Evolutionary conservation across 2,113 vertebrate genomes (phyloP).

Genomic region (Tupaia chinensis): DNA sequence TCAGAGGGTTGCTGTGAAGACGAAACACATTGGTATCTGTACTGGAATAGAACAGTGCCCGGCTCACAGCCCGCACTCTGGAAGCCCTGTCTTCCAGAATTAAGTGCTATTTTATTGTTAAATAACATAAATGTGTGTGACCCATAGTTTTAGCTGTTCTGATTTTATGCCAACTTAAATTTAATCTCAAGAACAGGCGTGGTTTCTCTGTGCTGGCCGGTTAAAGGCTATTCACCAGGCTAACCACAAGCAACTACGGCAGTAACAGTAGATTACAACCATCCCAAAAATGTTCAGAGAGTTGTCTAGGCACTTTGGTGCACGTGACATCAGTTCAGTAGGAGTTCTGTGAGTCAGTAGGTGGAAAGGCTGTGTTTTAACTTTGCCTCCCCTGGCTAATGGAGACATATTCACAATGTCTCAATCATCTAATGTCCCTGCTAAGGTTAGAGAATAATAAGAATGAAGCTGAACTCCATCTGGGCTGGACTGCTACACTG

Average conservation of each 20-base stretch:
- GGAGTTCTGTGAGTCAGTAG: not conserved
- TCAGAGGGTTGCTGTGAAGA: not conserved
- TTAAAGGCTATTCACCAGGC: not conserved
- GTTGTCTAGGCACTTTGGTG: not conserved
- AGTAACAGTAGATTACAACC: conserved; percentile 30
- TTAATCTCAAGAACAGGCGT: not conserved
- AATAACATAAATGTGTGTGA: not conserved
- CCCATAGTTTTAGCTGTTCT: not conserved
- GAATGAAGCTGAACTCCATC: not conserved
- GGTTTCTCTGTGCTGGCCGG: not conserved
- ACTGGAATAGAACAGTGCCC: not conserved
- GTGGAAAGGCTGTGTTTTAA: conserved; percentile 27
- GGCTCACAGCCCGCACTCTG: not conserved
- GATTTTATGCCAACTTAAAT: not conserved
- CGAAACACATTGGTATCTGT: not conserved
- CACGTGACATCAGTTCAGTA: not conserved
- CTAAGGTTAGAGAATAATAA: conserved; percentile 2
- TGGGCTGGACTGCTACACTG: not conserved
- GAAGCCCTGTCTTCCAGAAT: not conserved
- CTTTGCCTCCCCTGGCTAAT: not conserved
- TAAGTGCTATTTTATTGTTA: conserved; percentile 1
- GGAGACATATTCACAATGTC: not conserved
- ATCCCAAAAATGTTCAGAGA: not conserved
- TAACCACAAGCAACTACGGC: conserved; percentile 19
- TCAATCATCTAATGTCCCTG: conserved; percentile 30